These are phyloP conservation scores for Cephus pulcher DNA, from an alignment of 2,888 invertebrate genomes.

Conservation along the genomic window DNA sequence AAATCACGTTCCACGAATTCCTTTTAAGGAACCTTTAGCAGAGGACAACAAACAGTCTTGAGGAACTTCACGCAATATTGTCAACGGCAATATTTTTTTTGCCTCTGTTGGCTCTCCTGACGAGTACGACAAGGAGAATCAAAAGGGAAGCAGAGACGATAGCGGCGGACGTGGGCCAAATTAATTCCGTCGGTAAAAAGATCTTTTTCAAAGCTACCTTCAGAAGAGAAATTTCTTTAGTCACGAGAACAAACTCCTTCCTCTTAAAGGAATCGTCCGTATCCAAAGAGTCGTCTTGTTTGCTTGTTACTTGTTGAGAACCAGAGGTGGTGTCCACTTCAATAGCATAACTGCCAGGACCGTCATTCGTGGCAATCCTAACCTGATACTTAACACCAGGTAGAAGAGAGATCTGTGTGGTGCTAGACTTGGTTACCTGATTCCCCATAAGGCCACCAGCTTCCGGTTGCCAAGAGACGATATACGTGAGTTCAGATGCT, in stretches of 20 bases:
- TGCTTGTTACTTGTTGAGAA: not conserved
- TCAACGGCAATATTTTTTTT: not conserved
- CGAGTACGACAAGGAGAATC: not conserved
- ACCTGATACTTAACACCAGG: conserved; percentile 61
- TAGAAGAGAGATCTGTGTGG: conserved; percentile 60
- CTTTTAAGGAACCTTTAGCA: not conserved
- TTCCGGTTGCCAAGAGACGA: conserved; percentile 62
- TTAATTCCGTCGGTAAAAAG: not conserved
- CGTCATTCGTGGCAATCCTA: conserved; percentile 60
- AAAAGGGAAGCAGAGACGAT: not conserved
- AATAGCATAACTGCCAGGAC: conserved; percentile 62
- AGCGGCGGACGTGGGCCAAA: not conserved
- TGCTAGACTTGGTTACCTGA: conserved; percentile 58
- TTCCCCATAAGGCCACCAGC: conserved; percentile 63
- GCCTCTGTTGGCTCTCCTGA: not conserved
- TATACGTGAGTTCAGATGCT: conserved; percentile 14
- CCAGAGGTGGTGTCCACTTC: conserved; percentile 53
- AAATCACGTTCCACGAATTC: not conserved
- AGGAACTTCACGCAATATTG: not conserved
- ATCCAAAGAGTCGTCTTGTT: not conserved
- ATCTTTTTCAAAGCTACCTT: not conserved
- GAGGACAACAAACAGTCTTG: not conserved
- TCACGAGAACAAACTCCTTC: not conserved
- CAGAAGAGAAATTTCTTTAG: not conserved
- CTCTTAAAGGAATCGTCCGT: not conserved